Evolutionary conservation across 2,797 vertebrate genomes (phyloP).

Genomic region (Eidolon dupreanum): DNA sequence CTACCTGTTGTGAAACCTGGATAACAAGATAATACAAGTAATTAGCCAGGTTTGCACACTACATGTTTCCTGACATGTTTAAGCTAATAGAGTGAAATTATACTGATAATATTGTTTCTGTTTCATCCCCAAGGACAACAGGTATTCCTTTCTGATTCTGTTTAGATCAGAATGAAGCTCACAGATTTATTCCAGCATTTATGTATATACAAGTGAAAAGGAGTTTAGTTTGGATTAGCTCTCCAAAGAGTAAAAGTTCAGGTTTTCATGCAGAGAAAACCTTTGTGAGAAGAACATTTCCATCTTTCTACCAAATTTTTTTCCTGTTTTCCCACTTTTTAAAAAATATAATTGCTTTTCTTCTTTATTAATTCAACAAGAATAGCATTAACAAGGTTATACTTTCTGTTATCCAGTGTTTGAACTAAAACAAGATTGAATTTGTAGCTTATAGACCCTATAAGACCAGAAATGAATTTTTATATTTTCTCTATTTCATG

Average conservation of each 20-base stretch:
- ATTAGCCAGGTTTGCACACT: conserved; percentile 80
- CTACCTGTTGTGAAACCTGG: conserved; percentile 79
- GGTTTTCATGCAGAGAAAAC: not conserved
- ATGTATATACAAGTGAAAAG: not conserved
- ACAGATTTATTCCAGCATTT: conserved; percentile 56
- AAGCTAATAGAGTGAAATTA: not conserved
- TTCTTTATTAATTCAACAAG: not conserved
- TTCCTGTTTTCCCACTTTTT: not conserved
- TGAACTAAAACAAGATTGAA: not conserved
- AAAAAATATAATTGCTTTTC: not conserved
- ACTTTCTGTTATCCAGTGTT: not conserved
- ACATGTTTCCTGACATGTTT: conserved; percentile 73
- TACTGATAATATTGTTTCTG: conserved; percentile 46
- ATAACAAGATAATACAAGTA: conserved; percentile 80
- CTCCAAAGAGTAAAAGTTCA: not conserved
- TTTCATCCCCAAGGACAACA: conserved; percentile 58
- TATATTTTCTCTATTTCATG: not conserved
- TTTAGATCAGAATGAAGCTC: conserved; percentile 61
- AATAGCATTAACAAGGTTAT: not conserved
- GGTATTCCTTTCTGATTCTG: conserved; percentile 43
- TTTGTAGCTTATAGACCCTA: not conserved
- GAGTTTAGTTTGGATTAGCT: not conserved
- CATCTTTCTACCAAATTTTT: not conserved
- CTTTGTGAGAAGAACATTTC: not conserved
- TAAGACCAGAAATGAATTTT: not conserved